phyloP scores from a whole-genome alignment of 2,797 vertebrate genomes.

The Enteromius radiatus region DNA sequence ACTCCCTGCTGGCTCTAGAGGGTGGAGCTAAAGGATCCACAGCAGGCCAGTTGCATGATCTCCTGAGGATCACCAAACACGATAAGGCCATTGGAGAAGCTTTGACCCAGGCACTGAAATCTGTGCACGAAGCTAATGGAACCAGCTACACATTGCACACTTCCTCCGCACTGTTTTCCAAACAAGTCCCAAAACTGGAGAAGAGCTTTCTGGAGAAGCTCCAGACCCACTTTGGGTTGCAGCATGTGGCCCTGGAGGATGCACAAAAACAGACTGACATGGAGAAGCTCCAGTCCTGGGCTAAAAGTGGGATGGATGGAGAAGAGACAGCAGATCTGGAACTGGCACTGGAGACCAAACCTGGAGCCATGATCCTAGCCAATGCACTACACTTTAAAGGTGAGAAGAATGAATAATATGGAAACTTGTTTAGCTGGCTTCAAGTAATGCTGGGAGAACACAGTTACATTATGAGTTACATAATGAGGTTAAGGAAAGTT shows the following conservation, averaged over 20 bases:
- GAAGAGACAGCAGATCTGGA: slow-evolving; percentile 57
- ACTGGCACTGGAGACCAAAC: slow-evolving; percentile 59
- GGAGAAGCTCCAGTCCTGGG: slow-evolving; percentile 69
- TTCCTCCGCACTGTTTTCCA: slow-evolving; percentile 70
- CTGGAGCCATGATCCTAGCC: slow-evolving; percentile 69
- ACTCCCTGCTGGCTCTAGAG: slow-evolving; percentile 64
- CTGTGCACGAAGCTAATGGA: slow-evolving; percentile 60
- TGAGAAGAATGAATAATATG: slow-evolving; percentile 54
- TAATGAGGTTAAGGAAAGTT: not conserved
- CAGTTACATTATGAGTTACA: not conserved
- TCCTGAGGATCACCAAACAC: slow-evolving; percentile 59
- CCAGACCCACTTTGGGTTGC: slow-evolving; percentile 60
- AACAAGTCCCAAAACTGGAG: slow-evolving; percentile 62
- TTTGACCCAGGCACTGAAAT: slow-evolving; percentile 61
- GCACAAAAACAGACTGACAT: slow-evolving; percentile 65
- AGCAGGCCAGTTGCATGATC: slow-evolving; percentile 66
- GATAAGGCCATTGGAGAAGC: slow-evolving; percentile 37
- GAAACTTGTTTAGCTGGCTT: not conserved
- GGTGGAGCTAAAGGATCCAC: slow-evolving; percentile 66
- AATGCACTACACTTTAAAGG: slow-evolving; percentile 71
- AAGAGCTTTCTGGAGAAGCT: slow-evolving; percentile 66
- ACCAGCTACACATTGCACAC: slow-evolving; percentile 65
- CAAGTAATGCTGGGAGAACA: not conserved
- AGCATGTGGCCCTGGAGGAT: slow-evolving; percentile 65
- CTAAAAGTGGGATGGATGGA: slow-evolving; percentile 61